Base-by-base conservation (phyloP, 2,113 vertebrate species). In the Brachyistius frenatus region DNA sequence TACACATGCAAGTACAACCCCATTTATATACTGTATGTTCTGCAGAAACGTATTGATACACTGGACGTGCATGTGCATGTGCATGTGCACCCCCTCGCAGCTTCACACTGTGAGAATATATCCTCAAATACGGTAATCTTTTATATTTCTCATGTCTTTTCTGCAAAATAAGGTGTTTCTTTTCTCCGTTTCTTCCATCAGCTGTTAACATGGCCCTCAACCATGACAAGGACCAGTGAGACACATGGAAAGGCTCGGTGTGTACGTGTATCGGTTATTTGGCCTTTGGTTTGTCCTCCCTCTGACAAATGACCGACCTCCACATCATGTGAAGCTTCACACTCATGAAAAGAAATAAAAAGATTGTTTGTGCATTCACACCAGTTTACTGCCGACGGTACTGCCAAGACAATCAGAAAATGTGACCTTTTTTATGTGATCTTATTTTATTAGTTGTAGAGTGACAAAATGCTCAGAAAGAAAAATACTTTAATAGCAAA, bases 191-290 rank as follows among this genome's bases (percentile, higher is more conserved):
- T 78, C 8, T 67, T 73, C 57, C 69, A n/a, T 82, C 87, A 90
- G 93, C 89, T 85, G 80, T 90, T 80, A 92, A 92, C 76, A 74
- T 16, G 23, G 88, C 49, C 57, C 72, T 94, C 32, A 76, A 60
- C 63, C 88, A 89, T 11, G 80, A 91, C 23, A 94, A 92, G 86
- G 36, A 83, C 67, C 71, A 93, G 76, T 93, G 85, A 94, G 69
- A 66, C 64, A 33, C 64, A 31, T 30, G 60, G 49, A 32, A 61
- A 53, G 47, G 9, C 30, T 41, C 47, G n/a, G 32, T 33, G 44
- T 54, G 16, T 68, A 30, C 54, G 9, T 61, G 9, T 56, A 55
- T 76, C 15, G 66, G 66, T 69, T 39, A 14, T 63, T 39, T 10
- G 23, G 50, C 46, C 35, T 16, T 55, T 35, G 54, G 35, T 74